phyloP scores from a whole-genome alignment of 2,888 invertebrate genomes.

The Aspidapion aeneum region DNA sequence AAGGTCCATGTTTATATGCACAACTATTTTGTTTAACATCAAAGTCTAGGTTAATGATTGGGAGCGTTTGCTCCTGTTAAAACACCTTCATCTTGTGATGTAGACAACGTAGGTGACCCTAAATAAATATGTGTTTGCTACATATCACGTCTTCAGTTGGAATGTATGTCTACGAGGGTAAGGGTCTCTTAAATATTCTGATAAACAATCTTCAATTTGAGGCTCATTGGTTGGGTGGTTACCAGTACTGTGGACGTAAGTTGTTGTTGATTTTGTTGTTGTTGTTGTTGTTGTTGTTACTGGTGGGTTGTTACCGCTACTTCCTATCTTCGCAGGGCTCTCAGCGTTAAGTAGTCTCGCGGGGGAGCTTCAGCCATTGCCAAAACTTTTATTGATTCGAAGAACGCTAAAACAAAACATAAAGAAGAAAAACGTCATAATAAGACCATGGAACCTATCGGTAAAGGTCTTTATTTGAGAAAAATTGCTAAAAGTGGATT shows the following conservation, averaged over 20 bases:
- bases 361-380: constrained; percentile 40
- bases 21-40: not conserved
- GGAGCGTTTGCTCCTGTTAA: not conserved
- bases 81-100: not conserved
- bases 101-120: not conserved
- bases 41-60: not conserved
- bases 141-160: not conserved
- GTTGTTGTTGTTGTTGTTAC: too few relatives aligned
- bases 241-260: constrained; percentile 26
- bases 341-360: constrained; percentile 38
- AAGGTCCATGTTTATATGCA: constrained; percentile 8
- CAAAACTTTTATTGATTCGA: constrained; percentile 38
- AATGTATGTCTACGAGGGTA: constrained; percentile 7
- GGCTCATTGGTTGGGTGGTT: constrained; percentile 22
- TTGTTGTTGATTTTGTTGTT: too few relatives aligned
- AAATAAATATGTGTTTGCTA: not conserved
- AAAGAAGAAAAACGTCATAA: constrained; percentile 40
- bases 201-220: constrained; percentile 24
- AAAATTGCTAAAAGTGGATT: constrained; percentile 27
- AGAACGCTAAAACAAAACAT: constrained; percentile 35
- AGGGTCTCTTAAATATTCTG: constrained; percentile 19
- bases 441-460: constrained; percentile 41
- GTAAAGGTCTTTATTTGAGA: constrained; percentile 36
- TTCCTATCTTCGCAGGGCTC: constrained; percentile 41
- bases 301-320: constrained; percentile 37